These are phyloP conservation scores for Aleiodes sp. DNA, from an alignment of 1,140 invertebrate genomes.

Conservation along the genomic window DNA sequence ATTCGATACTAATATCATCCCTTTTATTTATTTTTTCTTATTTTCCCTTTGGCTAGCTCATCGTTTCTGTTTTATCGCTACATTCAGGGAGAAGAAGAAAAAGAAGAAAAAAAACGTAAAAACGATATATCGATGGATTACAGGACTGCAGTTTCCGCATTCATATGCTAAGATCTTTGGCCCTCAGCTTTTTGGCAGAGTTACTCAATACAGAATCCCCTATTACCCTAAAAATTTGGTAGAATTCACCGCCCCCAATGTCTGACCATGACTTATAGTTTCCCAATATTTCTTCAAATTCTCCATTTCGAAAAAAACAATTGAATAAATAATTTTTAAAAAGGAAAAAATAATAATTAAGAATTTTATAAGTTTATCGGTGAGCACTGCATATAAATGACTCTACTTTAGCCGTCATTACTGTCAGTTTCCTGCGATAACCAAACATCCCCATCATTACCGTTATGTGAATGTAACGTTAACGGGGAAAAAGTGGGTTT, in stretches of 20 bases:
- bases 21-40: conserved; percentile 30
- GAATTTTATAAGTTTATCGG: too few relatives aligned
- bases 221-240: neutral
- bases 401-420: conserved; percentile 48
- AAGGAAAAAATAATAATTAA: too few relatives aligned
- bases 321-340: too few relatives aligned
- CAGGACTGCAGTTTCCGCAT: conserved; percentile 27
- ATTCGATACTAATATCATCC: conserved; percentile 47
- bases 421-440: conserved; percentile 57
- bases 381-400: conserved; percentile 28
- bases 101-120: neutral
- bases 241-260: neutral
- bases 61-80: conserved; percentile 15
- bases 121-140: conserved; percentile 6
- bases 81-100: neutral
- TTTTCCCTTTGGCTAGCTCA: conserved; percentile 11
- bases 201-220: neutral
- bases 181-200: conserved; percentile 17
- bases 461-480: conserved; percentile 20
- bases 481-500: conserved; percentile 33
- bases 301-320: too few relatives aligned
- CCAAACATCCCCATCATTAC: conserved; percentile 47
- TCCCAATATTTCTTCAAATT: too few relatives aligned
- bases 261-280: neutral
- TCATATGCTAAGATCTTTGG: conserved; percentile 43